phyloP scores from a whole-genome alignment of 2,113 vertebrate species.

The Pteruthius melanotis region DNA sequence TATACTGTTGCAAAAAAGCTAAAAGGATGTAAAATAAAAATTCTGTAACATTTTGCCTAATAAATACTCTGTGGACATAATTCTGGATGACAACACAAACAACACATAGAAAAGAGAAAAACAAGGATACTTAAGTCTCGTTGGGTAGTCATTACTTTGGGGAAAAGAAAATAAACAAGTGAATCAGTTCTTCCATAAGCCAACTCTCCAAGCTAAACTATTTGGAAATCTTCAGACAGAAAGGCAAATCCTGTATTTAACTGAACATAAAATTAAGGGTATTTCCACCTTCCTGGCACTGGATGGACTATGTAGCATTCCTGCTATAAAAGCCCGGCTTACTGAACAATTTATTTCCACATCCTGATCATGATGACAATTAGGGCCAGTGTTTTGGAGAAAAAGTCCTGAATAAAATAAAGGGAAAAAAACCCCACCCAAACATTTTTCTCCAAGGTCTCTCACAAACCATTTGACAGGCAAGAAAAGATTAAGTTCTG shows the following conservation, averaged over 20 bases:
- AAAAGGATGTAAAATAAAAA: background rate
- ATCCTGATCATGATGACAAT: background rate
- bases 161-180: background rate
- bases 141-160: background rate
- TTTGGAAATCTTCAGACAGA: background rate
- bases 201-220: background rate
- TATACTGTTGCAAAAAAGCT: background rate
- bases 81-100: background rate
- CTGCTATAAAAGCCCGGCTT: background rate
- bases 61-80: background rate
- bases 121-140: background rate
- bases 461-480: background rate
- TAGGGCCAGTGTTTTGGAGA: background rate
- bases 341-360: background rate
- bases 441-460: background rate
- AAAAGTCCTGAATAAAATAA: background rate
- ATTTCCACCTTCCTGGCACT: background rate
- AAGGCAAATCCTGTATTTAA: background rate
- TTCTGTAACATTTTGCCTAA: background rate
- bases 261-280: background rate
- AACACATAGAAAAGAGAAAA: background rate
- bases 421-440: accelerated
- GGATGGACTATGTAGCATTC: background rate
- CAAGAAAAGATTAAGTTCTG: background rate
- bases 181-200: background rate